Percentiles rank a stretch among this genome's conserved stretches.
These are phyloP conservation scores for Odocoileus virginianus DNA, from an alignment of 2,113 vertebrate genomes.

Conservation along the genomic window DNA sequence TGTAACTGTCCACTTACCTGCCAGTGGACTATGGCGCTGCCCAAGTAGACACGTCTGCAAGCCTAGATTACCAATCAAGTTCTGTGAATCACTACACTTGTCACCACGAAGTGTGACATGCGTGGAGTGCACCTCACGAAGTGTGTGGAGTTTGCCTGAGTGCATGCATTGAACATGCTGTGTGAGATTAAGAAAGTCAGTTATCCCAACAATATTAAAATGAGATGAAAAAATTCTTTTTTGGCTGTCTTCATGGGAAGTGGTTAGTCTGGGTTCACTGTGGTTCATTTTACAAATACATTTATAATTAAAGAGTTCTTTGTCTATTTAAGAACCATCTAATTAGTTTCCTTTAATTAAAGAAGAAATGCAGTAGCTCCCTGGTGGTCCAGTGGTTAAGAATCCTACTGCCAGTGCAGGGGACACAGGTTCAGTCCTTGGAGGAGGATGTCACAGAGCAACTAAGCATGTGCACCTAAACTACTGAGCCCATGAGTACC, in stretches of 20 bases:
- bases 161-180: accelerated
- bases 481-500: not conserved
- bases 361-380: not conserved
- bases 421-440: not conserved
- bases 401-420: not conserved
- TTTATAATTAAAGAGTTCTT: not conserved
- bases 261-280: not conserved
- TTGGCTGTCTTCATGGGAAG: not conserved
- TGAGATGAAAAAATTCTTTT: not conserved
- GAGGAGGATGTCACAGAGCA: not conserved
- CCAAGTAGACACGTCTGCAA: not conserved
- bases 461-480: not conserved
- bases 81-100: not conserved
- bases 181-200: not conserved
- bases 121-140: not conserved
- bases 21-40: not conserved
- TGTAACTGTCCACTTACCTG: not conserved
- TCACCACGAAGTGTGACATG: not conserved
- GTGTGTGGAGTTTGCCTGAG: no score
- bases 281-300: not conserved
- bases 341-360: not conserved
- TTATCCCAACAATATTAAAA: not conserved
- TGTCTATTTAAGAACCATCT: not conserved
- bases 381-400: not conserved
- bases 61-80: not conserved